Base-by-base conservation (phyloP, 2,888 invertebrate species). In the Drosophila demipolita region DNA sequence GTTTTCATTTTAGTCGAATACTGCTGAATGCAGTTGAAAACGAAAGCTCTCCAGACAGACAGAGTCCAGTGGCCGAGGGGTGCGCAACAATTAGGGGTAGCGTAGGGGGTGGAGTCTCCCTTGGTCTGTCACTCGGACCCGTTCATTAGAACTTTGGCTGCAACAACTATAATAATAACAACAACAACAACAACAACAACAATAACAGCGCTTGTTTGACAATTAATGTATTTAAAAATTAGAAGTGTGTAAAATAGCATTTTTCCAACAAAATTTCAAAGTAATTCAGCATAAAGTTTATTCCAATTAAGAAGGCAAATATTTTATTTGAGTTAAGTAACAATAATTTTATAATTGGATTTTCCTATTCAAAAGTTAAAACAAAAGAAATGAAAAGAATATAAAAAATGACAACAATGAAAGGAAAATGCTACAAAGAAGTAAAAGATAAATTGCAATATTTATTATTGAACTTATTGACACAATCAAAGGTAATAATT, bases 1-100 rank as follows among this genome's bases (percentile, higher is more conserved):
- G 63, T 82, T 84, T 82, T 71, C 58, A 80, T 82, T 87, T 77
- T 49, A 70, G 64, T 64, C 45, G 67, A 84, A 69, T 71, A 70
- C 71, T 72, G 42, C 40, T 45, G 63, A 66, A 68, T 23, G 23
- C 23, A 23, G 23, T 61, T 78, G 48, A 64, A 74, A 80, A 66
- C 54, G 61, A 78, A 75, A 78, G 64, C 12, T 55, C 36, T 38
- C 36, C 6, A 6, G 9, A 35, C 17, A 36, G 17, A 23, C 3
- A 15, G 11, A 35, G 35, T 26, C 26, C 26, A 26, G 29, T 2
- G 29, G 29, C 29, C 29, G 29, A 29, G 29, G 29, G 29, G 29
- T 5, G 29, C 5, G 6, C 5, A 29, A 6, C 29, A 29, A 29
- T 29, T 29, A 29, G 4, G n/a, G 11, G 3, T n/a, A 5, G 38